Evolutionary conservation across 2,113 vertebrate species (phyloP), one percentile per base, ranked within the genome.

Genomic region (crab-eating macaque (Macaca fascicularis)): DNA sequence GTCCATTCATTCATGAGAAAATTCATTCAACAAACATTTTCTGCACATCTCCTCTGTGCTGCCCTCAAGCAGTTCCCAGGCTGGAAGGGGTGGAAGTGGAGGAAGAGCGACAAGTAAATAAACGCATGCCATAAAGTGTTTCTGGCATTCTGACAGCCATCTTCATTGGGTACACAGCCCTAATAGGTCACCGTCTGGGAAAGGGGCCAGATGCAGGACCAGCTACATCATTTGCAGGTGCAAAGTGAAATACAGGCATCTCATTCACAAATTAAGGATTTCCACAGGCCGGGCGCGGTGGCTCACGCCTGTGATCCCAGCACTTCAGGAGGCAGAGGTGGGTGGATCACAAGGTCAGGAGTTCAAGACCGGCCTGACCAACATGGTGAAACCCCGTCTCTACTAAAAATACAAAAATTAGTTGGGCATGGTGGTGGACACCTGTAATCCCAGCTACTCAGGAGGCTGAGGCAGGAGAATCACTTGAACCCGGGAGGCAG

Each of bases 101-200:
- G n/a, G 74, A 64, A 74, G 14, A 25, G 38, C 25, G 12, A 12
- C 0, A 0, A 7, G 35, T 48, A 23, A 43, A 40, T 32, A n/a
- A 83, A 74, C 11, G 19, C 7, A 0, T 2, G 81, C 38, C 11
- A 3, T 8, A 7, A 35, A 50, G 52, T 35, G 43, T 14, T 43
- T 40, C 82, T 16, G 27, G 55, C 8, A 2, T 38, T 13, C 8
- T 0, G 4, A 32, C 0, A 11, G 40, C 35, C 35, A 0, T 23
- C 67, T 35, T 27, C 72, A 8, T 0, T 23, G 69, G 61, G 32
- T 16, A 23, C 55, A 75, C 64, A 81, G 30, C 22, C 8, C 10
- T 61, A 22, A 35, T 0, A 48, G n/a, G 23, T 30, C 30, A 6
- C 48, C 13, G 25, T 48, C 23, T 43, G 4, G 2, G 14, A 52